Conservation (phyloP, 2,797 vertebrate species). For the Pyrocephalus nanus region DNA sequence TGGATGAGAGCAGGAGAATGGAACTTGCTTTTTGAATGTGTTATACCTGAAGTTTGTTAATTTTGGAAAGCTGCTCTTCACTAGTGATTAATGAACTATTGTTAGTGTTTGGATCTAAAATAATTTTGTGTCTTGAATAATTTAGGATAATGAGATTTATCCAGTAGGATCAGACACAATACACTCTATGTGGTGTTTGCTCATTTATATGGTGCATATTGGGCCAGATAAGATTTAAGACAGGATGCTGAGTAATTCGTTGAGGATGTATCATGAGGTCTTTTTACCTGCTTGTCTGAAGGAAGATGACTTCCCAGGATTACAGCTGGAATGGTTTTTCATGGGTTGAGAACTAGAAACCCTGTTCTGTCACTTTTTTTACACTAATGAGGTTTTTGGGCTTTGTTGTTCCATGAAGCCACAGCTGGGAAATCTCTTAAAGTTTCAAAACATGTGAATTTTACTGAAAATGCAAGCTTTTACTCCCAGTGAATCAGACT, state of each 20-base stretch:
- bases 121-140: background rate
- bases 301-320: background rate
- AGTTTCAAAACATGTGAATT: background rate
- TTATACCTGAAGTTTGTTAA: background rate
- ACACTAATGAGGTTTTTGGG: background rate
- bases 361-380: background rate
- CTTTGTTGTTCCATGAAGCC: background rate
- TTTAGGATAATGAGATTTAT: background rate
- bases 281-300: background rate
- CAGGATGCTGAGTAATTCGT: background rate
- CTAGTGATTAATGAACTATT: background rate
- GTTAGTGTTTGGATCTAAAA: background rate
- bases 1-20: background rate
- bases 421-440: background rate
- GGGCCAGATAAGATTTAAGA: background rate
- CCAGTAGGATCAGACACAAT: background rate
- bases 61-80: background rate
- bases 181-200: background rate
- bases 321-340: background rate
- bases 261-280: background rate
- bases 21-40: background rate
- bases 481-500: background rate
- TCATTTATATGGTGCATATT: background rate
- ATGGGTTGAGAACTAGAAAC: background rate
- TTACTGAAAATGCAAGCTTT: background rate